phyloP scores from a whole-genome alignment of 1,140 invertebrate species.

The Neocloeon triangulifer region DNA sequence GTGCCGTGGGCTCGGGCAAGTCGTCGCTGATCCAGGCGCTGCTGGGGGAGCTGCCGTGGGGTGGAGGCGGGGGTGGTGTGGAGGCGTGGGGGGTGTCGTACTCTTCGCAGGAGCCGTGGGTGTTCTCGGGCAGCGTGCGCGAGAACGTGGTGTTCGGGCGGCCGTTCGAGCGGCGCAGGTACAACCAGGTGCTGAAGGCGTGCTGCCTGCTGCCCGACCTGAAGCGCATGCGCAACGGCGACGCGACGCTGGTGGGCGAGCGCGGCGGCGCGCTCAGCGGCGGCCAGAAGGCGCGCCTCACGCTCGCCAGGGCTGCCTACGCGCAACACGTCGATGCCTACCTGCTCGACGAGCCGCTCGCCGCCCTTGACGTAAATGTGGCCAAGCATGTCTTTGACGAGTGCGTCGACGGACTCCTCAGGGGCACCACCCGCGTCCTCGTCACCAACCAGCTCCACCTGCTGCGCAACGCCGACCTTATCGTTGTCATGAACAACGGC shows the following conservation, averaged over 20 bases:
- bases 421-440: conserved; percentile 16
- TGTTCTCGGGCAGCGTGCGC: conserved; percentile 31
- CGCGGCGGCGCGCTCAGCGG: conserved; percentile 28
- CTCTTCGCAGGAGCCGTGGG: conserved; percentile 56
- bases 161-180: conserved; percentile 25
- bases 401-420: conserved; percentile 14
- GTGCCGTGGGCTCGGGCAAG: conserved; percentile 23
- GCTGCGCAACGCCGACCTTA: conserved; percentile 10
- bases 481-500: conserved; percentile 4
- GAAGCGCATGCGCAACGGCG: conserved; percentile 21
- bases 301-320: conserved; percentile 20
- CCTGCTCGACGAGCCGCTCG: conserved; percentile 24
- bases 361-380: conserved; percentile 25
- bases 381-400: conserved; percentile 22
- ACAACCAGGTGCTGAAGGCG: conserved; percentile 17
- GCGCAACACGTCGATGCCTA: conserved; percentile 23
- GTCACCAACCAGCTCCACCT: conserved; percentile 21
- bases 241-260: conserved; percentile 28
- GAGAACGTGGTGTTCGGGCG: conserved; percentile 62
- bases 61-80: conserved; percentile 27
- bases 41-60: conserved; percentile 32
- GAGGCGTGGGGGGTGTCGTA: conserved; percentile 37
- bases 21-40: conserved; percentile 34
- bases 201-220: conserved; percentile 19
- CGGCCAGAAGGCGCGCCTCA: conserved; percentile 30